Evolutionary conservation across 2,888 invertebrate genomes (phyloP).

Genomic region (Drosophila rellima): DNA sequence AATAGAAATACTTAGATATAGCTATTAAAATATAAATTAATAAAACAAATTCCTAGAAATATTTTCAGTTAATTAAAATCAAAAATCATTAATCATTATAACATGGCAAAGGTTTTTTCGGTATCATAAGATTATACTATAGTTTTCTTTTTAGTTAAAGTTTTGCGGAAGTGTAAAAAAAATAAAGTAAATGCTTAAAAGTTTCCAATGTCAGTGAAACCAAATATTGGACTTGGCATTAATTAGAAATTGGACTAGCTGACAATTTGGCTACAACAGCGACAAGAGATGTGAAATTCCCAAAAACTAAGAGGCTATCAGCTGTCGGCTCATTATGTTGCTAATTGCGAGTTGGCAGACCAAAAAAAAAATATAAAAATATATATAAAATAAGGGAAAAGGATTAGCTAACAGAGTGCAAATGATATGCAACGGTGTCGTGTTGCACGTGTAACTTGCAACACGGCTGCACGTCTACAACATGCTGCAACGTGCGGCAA

Average conservation of each 20-base stretch:
- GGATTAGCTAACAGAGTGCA: constrained; percentile 64
- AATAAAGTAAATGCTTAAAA: background rate
- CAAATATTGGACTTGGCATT: constrained; percentile 62
- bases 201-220: constrained; percentile 37
- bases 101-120: background rate
- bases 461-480: background rate
- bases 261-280: constrained; percentile 40
- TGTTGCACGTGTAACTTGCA: constrained; percentile 16
- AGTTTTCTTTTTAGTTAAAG: background rate
- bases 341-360: constrained; percentile 57
- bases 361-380: background rate
- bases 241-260: constrained; percentile 58
- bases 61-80: background rate
- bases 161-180: background rate
- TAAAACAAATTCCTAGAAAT: too few species aligned
- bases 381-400: constrained; percentile 22
- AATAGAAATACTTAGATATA: too few species aligned
- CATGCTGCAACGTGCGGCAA: constrained; percentile 17
- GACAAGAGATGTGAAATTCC: constrained; percentile 51
- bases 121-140: background rate
- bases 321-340: constrained; percentile 70
- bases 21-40: too few species aligned
- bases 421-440: constrained; percentile 37
- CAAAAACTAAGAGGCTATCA: constrained; percentile 60
- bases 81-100: too few species aligned